Evolutionary conservation across 30 jellyfish, hydroid and myxozoan species (phyloP).

Genomic region (Hydra vulgaris): DNA sequence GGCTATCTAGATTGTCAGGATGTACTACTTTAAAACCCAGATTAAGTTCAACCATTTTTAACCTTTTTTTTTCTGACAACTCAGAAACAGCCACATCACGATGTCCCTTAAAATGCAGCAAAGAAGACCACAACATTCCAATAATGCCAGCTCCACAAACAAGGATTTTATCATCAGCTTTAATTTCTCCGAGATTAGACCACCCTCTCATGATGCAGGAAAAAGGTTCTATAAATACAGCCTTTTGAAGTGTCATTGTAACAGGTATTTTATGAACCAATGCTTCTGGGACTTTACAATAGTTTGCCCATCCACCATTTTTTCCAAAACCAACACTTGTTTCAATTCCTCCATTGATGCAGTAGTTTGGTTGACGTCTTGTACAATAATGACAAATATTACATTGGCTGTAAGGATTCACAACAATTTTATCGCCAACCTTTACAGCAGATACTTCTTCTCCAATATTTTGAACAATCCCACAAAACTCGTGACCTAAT

Average conservation of each 20-base stretch:
- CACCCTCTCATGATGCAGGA: conserved; percentile 80
- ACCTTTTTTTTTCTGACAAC: conserved; percentile 65
- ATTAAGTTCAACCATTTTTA: conserved; percentile 38
- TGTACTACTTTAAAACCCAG: conserved; percentile 76
- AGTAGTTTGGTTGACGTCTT: conserved; percentile 74
- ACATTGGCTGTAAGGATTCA: conserved; percentile 75
- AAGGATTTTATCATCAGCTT: conserved; percentile 55
- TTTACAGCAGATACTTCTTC: conserved; percentile 45
- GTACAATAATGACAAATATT: conserved; percentile 75
- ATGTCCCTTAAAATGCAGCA: conserved; percentile 80
- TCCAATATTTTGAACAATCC: conserved; percentile 63
- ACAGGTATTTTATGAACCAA: conserved; percentile 59
- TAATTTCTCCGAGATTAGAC: conserved; percentile 50
- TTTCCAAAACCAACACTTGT: conserved; percentile 87
- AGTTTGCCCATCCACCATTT: conserved; percentile 96
- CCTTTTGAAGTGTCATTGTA: conserved; percentile 49
- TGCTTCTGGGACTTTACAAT: conserved; percentile 56
- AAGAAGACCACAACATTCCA: conserved; percentile 86
- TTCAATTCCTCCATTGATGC: conserved; percentile 78
- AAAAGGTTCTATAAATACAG: conserved; percentile 75
- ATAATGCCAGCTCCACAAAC: conserved; percentile 95
- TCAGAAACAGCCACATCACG: conserved; percentile 70
- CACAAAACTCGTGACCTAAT: conserved; percentile 94
- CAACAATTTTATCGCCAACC: conserved; percentile 73
- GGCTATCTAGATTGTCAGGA: conserved; percentile 66